phyloP scores from a whole-genome alignment of 2,888 invertebrate genomes.

The Epsilonema sp. region DNA sequence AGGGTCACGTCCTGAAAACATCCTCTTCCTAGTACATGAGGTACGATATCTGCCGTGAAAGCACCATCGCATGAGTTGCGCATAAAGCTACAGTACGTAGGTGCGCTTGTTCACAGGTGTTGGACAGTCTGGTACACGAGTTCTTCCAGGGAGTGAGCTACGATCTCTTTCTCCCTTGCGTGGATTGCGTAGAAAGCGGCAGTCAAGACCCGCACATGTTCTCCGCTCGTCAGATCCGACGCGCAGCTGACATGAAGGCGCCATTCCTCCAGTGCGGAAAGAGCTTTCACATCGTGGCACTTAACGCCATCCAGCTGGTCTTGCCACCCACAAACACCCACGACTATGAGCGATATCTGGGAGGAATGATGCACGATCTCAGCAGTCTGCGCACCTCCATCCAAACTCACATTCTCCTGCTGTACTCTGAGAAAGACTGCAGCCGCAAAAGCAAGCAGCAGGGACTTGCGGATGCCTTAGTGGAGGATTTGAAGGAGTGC shows the following conservation, averaged over 20 bases:
- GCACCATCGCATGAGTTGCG: neutral
- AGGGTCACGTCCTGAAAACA: constrained; percentile 29
- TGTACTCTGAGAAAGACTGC: neutral
- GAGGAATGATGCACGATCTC: constrained; percentile 3
- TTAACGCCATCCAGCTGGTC: constrained; percentile 23
- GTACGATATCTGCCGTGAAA: no score
- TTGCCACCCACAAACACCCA: constrained; percentile 2
- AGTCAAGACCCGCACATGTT: constrained; percentile 26
- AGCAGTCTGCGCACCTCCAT: neutral
- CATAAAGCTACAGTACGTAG: neutral
- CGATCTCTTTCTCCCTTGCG: constrained; percentile 28
- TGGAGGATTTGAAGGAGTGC: no score
- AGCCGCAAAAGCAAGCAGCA: no score
- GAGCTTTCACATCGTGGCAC: constrained; percentile 28
- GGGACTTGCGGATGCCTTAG: no score
- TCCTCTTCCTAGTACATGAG: constrained; percentile 30
- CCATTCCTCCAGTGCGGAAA: constrained; percentile 30
- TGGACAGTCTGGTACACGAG: constrained; percentile 28
- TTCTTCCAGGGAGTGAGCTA: constrained; percentile 29
- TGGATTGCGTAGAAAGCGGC: constrained; percentile 21
- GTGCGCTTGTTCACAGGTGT: no score
- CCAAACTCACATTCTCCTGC: neutral
- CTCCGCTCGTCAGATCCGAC: constrained; percentile 21
- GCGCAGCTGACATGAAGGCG: constrained; percentile 24
- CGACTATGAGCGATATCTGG: constrained; percentile 2